Evolutionary conservation across 64 coral and sea anemone species (phyloP), one percentile per base, ranked within the genome.

Genomic region (Montipora cactus): DNA sequence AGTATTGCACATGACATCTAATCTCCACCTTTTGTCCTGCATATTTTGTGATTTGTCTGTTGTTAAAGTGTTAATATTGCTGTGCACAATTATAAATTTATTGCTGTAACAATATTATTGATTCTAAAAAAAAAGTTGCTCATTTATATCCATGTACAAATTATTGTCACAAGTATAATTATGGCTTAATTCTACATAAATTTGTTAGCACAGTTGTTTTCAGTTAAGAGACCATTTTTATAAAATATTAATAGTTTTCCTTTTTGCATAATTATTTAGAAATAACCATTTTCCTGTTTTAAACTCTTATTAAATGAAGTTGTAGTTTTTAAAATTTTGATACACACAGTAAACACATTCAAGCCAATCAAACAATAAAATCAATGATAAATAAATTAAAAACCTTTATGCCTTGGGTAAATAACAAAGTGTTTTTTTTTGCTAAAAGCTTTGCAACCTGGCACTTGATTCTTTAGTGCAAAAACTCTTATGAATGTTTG

Each of bases 211-310:
- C 4, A 19, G 18, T 44, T 71, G 62, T 48, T 71, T 72, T 71
- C 8, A 7, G 46, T 86, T 51, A 71, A 46, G 9, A 45, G 44
- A 48, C 62, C 19, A 49, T 86, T 70, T 52, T 8, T 50, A 72
- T 86, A 21, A 86, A 86, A 70, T 68, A 86, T 86, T 86, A 71
- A 86, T 86, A 12, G 66, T 71, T 71, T 86, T 47, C 1, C 20
- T 9, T 21, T 22, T 14, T 59, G 22, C 2, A 13, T 44, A 81
- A 66, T 58, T 15, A 67, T n/a, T n/a, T 22, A 44, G 15, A 52
- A 72, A 49, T 21, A 13, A 49, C 62, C 47, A 47, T 84, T 44
- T 71, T 86, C 81, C 25, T 19, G 59, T 47, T 84, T 69, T 61
- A 4, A 84, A 68, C 28, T 84, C 58, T 84, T 68, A 84, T 23